Evolutionary conservation across 2,797 vertebrate genomes (phyloP).

Genomic region (Acanthornis magna): DNA sequence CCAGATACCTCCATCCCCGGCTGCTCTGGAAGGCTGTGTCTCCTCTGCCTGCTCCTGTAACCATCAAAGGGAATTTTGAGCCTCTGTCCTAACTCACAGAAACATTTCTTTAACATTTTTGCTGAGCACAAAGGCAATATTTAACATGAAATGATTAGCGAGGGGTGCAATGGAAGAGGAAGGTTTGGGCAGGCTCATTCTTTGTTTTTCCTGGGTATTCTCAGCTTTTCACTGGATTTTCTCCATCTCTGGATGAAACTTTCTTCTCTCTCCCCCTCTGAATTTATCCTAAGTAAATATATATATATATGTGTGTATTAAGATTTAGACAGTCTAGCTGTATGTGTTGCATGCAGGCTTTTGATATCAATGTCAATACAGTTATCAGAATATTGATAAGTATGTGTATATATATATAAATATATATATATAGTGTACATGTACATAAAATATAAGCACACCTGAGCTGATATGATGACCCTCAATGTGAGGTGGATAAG

Average conservation of each 20-base stretch:
- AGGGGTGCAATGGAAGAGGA: not conserved
- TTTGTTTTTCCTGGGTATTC: not conserved
- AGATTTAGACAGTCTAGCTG: not conserved
- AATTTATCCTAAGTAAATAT: not conserved
- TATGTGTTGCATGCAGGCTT: not conserved
- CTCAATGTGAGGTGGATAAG: fast-evolving
- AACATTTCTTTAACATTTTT: not conserved
- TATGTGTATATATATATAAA: too few species aligned
- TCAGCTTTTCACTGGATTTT: constrained; percentile 9
- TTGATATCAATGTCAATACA: too few species aligned
- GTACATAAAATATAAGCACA: not conserved
- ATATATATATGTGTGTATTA: not conserved
- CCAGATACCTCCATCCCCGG: not conserved
- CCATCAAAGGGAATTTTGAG: not conserved
- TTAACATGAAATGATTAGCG: not conserved
- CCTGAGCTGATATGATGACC: not conserved
- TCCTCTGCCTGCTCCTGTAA: constrained; percentile 26
- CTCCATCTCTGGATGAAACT: not conserved
- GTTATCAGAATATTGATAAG: not conserved
- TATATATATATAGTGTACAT: not conserved
- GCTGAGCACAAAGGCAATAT: not conserved
- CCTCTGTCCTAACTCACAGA: not conserved
- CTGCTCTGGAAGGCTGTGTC: not conserved
- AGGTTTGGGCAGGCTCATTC: not conserved
- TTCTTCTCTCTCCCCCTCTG: not conserved